Conservation (phyloP, 2,797 vertebrate genomes). For the Malurus splendens region DNA sequence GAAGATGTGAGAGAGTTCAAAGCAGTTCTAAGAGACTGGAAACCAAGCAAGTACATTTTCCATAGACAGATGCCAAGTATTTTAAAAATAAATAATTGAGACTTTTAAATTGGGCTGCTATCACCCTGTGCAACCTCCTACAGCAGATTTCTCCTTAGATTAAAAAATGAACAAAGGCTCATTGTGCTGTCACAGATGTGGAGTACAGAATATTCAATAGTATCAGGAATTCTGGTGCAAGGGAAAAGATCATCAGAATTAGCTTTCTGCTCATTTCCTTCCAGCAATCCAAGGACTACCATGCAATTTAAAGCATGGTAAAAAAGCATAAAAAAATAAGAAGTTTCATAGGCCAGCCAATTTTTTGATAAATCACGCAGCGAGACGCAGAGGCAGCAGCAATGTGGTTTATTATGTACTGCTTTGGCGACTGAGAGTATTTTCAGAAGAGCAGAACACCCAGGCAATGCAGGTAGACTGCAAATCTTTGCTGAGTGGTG, state of each 20-base stretch:
- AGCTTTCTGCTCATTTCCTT: conserved; percentile 27
- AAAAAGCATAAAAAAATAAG: background rate
- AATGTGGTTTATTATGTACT: background rate
- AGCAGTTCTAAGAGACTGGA: conserved; percentile 39
- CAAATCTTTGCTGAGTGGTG: background rate
- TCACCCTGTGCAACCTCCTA: conserved; percentile 48
- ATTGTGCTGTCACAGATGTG: conserved; percentile 57
- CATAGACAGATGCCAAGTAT: conserved; percentile 52
- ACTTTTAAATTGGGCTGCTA: conserved; percentile 56
- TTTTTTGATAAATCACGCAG: conserved; percentile 10
- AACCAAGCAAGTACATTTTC: conserved; percentile 43
- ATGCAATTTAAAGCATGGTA: conserved; percentile 12
- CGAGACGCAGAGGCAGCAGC: background rate
- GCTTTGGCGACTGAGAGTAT: background rate
- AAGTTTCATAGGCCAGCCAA: background rate
- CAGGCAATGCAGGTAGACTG: background rate
- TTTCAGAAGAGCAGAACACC: conserved; percentile 29
- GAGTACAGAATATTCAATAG: conserved; percentile 32
- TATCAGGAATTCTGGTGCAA: conserved; percentile 33
- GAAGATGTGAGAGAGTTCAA: conserved; percentile 44
- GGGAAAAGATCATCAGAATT: conserved; percentile 33
- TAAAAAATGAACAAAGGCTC: conserved; percentile 59
- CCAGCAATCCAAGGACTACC: background rate
- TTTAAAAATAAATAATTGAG: conserved; percentile 63
- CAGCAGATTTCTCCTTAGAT: conserved; percentile 42